Evolutionary conservation across 92 coral and sea anemone species (phyloP), one percentile per base, ranked within the genome.

Genomic region (Chrysogorgia sp.): DNA sequence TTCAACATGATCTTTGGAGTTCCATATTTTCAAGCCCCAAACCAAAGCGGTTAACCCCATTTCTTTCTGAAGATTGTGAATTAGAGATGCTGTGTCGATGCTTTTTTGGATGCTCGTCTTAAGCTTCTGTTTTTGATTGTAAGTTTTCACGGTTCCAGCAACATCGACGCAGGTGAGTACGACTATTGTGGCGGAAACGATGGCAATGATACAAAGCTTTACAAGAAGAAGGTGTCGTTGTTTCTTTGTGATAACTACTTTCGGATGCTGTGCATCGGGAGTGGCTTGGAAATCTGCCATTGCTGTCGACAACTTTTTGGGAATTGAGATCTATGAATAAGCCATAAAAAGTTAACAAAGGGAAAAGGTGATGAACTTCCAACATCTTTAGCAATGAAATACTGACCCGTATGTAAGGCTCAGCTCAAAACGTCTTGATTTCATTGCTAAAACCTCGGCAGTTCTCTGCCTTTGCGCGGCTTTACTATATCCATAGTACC

Each of bases 61-160:
- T 66, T 66, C 74, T 20, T 3, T 34, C 14, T 66, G 74, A 20
- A 66, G 40, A 24, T 66, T 21, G 53, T 66, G 74, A 10, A 66
- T 66, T 17, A 66, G 31, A 48, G 40, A 66, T 3, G 74, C 74
- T 23, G 55, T 66, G n/a, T n/a, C n/a, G n/a, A n/a, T n/a, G n/a
- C n/a, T n/a, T n/a, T n/a, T n/a, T n/a, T n/a, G n/a, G n/a, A 66
- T 66, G 13, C 40, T 40, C 9, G n/a, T 7, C 15, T 10, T 66
- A 2, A 66, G 31, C 13, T 34, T 30, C 20, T 6, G 21, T 66
- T 66, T 66, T 2, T 66, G 10, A 31, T 14, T 19, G 40, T 31
- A 66, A 0, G 50, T 31, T 40, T 66, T 66, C 10, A 32, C 74
- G 0, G 74, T 66, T 66, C 40, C 49, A 40, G 40, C 20, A 40